These are phyloP conservation scores for Monopis laevigella DNA, from an alignment of 2,888 invertebrate species.

Conservation along the genomic window DNA sequence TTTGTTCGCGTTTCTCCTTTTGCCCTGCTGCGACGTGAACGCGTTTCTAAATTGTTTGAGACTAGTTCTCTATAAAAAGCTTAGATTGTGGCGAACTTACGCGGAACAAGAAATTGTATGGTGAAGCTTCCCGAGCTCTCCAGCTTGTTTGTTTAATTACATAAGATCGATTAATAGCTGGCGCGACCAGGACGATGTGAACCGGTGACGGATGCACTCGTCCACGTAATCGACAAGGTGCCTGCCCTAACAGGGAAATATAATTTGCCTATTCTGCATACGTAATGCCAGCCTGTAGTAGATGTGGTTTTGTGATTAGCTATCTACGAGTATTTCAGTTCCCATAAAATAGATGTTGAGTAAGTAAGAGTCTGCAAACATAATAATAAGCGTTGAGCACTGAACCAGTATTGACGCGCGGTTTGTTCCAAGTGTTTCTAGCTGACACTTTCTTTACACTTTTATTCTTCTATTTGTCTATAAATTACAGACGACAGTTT, in stretches of 20 bases:
- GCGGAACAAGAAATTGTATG: slow-evolving; percentile 48
- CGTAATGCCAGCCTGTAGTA: slow-evolving; percentile 1
- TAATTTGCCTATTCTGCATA: slow-evolving; percentile 8
- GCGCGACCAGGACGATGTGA: background rate
- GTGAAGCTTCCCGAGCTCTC: slow-evolving; percentile 25
- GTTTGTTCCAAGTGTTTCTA: too few species aligned
- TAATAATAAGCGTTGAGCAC: too few species aligned
- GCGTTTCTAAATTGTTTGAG: slow-evolving; percentile 30
- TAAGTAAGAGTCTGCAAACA: too few species aligned
- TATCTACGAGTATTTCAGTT: too few species aligned
- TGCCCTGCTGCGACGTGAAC: slow-evolving; percentile 30
- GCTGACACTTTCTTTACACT: too few species aligned
- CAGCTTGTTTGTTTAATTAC: slow-evolving; percentile 42
- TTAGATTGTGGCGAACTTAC: slow-evolving; percentile 37
- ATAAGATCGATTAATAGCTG: slow-evolving; percentile 38
- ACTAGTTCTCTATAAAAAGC: slow-evolving; percentile 43
- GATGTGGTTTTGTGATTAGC: too few species aligned
- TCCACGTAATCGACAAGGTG: slow-evolving; percentile 10
- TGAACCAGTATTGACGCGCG: too few species aligned
- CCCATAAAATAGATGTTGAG: too few species aligned
- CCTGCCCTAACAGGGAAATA: slow-evolving; percentile 2
- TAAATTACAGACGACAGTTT: slow-evolving; percentile 58
- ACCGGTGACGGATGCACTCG: slow-evolving; percentile 1
- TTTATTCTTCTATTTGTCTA: slow-evolving; percentile 18
- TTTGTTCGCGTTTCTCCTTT: slow-evolving; percentile 34